Percentiles rank a stretch among this genome's conserved stretches.
These are phyloP conservation scores for Diogma glabrata DNA, from an alignment of 2,888 invertebrate genomes.

Conservation along the genomic window DNA sequence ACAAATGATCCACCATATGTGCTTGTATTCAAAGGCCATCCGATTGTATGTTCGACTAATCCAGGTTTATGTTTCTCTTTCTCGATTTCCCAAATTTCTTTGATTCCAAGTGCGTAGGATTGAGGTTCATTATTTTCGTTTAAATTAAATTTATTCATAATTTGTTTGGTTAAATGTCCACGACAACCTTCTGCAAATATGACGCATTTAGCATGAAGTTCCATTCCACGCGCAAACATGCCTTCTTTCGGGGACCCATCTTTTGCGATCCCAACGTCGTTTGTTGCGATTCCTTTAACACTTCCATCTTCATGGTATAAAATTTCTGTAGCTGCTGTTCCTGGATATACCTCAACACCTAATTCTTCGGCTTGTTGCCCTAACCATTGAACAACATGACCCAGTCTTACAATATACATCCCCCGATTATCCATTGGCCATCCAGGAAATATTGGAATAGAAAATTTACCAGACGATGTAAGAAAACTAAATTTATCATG, in stretches of 20 bases:
- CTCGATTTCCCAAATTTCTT: constrained; percentile 92
- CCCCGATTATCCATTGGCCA: constrained; percentile 39
- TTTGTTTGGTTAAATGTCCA: constrained; percentile 88
- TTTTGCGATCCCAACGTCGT: constrained; percentile 96
- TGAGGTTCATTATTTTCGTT: constrained; percentile 75
- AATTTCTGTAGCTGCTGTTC: constrained; percentile 71
- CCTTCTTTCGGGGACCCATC: constrained; percentile 90
- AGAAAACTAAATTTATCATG: constrained; percentile 81
- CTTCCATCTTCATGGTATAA: constrained; percentile 87
- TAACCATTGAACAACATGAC: constrained; percentile 91
- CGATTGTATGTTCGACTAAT: constrained; percentile 88
- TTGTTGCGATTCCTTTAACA: constrained; percentile 90
- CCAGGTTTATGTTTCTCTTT: constrained; percentile 84
- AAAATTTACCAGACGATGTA: constrained; percentile 66
- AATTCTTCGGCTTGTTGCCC: constrained; percentile 91
- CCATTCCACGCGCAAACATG: constrained; percentile 97
- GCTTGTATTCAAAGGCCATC: constrained; percentile 87
- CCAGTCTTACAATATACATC: constrained; percentile 92
- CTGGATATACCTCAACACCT: constrained; percentile 93
- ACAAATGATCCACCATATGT: constrained; percentile 97
- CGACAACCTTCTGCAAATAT: constrained; percentile 98
- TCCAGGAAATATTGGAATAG: constrained; percentile 67
- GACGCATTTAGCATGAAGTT: constrained; percentile 92
- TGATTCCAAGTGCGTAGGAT: constrained; percentile 84
- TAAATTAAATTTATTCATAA: constrained; percentile 70